Conservation (phyloP, 2,888 invertebrate genomes). For the Eupithecia tripunctaria region DNA sequence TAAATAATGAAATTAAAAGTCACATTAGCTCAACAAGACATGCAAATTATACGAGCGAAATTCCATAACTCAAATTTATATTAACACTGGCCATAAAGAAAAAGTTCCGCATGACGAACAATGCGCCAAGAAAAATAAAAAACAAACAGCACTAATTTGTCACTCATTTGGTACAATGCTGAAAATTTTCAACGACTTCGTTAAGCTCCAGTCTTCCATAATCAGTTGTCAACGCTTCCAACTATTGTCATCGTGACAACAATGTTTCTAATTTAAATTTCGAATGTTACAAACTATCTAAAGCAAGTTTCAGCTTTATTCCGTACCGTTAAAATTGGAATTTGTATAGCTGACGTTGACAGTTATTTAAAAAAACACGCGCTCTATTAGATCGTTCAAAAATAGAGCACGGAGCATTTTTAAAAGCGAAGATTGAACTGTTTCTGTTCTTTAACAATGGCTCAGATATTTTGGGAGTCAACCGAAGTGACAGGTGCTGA, state of each 20-base stretch:
- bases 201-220: slow-evolving; percentile 62
- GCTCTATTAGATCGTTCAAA: slow-evolving; percentile 62
- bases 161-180: slow-evolving; percentile 66
- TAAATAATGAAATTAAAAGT: slow-evolving; percentile 72
- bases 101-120: slow-evolving; percentile 56
- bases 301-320: slow-evolving; percentile 50
- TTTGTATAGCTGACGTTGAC: slow-evolving; percentile 28
- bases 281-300: slow-evolving; percentile 38
- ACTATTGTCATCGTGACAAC: slow-evolving; percentile 72
- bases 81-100: slow-evolving; percentile 64
- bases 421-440: slow-evolving; percentile 71
- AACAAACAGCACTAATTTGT: slow-evolving; percentile 65
- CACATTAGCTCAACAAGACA: slow-evolving; percentile 62
- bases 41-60: slow-evolving; percentile 68
- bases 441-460: slow-evolving; percentile 74
- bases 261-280: slow-evolving; percentile 56
- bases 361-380: slow-evolving; percentile 55
- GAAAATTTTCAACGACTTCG: slow-evolving; percentile 67
- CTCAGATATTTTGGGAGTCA: slow-evolving; percentile 67
- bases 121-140: slow-evolving; percentile 63
- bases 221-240: slow-evolving; percentile 73
- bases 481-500: slow-evolving; percentile 78
- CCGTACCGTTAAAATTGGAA: background rate
- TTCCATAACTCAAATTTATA: slow-evolving; percentile 68
- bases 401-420: slow-evolving; percentile 63